These are phyloP conservation scores for Leptopilina syphax DNA, from an alignment of 2,888 invertebrate species.

Conservation along the genomic window DNA sequence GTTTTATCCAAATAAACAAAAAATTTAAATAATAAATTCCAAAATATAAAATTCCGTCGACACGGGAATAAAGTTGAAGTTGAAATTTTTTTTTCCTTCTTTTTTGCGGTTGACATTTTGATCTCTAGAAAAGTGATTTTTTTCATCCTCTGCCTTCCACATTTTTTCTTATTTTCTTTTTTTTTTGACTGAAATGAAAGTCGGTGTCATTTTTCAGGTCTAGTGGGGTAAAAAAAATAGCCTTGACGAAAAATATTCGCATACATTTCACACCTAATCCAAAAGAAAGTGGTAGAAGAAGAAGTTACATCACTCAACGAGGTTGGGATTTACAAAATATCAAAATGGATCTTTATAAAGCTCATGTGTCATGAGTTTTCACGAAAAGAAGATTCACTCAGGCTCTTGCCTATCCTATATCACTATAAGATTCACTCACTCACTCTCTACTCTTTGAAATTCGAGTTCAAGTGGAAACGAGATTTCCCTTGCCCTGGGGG, in stretches of 20 bases:
- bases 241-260: slow-evolving; percentile 65
- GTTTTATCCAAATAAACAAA: too few species aligned
- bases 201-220: slow-evolving; percentile 29
- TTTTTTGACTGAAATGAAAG: background rate
- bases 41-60: too few species aligned
- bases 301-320: slow-evolving; percentile 58
- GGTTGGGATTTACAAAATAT: slow-evolving; percentile 59
- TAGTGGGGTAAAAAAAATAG: slow-evolving; percentile 47
- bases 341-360: slow-evolving; percentile 65
- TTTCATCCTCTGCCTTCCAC: background rate
- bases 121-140: background rate
- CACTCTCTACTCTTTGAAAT: slow-evolving; percentile 23
- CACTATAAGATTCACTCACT: background rate
- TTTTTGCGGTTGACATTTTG: too few species aligned
- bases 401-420: slow-evolving; percentile 35
- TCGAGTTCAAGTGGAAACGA: slow-evolving; percentile 38
- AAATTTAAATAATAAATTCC: too few species aligned
- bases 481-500: slow-evolving; percentile 45
- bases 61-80: too few species aligned
- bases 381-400: slow-evolving; percentile 45
- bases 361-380: slow-evolving; percentile 45
- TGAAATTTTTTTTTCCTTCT: too few species aligned
- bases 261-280: slow-evolving; percentile 62
- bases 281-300: slow-evolving; percentile 53
- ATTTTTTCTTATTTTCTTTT: too few species aligned